Base-by-base conservation (phyloP, 1,140 invertebrate species). In the Hestina assimilis region DNA sequence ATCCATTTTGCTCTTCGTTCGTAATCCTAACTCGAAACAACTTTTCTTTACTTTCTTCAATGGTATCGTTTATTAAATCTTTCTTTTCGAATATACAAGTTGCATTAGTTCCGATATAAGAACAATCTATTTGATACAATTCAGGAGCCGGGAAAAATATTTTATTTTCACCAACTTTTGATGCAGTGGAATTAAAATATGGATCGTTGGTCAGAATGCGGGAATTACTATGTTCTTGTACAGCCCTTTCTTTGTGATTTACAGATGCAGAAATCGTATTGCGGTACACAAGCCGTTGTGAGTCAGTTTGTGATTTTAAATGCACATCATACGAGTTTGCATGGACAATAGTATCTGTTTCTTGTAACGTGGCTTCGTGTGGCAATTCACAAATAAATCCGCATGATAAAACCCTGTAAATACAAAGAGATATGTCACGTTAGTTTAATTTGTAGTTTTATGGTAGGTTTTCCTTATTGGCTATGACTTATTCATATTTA, bases 81-180 rank as follows among this genome's bases (percentile, higher is more conserved):
- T 59, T 62, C 4, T 65, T 64, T 7, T 80, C 83, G 21, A 88
- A 79, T 15, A 60, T 52, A 62, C 84, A 88, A 0, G 69, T 73
- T 6, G 66, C 69, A 56, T 82, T 80, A 9, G 33, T 75, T 1
- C 55, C 59, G 20, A 62, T 64, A 33, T 66, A 55, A 14, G 42
- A 50, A 50, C 83, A 88, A 31, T 76, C 60, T 33, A 88, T 64
- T 54, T 74, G 57, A 50, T 82, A 89, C 23, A 89, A 66, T 41
- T 77, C 79, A 2, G 83, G 75, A 1, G 91, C 85, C 4, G 93
- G 93, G 69, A 94, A 94, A 70, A 91, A 94, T 41, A 92, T 85
- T 31, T 75, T 66, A 29, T 79, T 86, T 28, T 88, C 85, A 0
- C 92, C 90, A 9, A 93, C 59, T 65, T 87, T 90, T 2, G 91